Evolutionary conservation across 2,113 vertebrate species (phyloP), one percentile per base, ranked within the genome.

Genomic region (Larimichthys crocea): DNA sequence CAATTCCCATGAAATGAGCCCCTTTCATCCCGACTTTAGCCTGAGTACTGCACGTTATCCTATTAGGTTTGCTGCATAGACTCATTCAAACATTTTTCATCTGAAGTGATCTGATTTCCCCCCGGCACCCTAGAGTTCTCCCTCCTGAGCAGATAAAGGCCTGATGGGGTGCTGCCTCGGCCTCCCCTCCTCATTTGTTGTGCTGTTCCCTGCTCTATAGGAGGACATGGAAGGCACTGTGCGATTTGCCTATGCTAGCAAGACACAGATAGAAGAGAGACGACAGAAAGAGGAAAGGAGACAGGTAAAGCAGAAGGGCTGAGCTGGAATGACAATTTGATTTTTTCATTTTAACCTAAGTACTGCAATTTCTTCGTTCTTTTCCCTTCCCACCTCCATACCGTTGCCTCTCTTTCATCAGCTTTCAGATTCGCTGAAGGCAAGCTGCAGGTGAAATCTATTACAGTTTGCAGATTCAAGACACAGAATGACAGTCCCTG

Each of bases 391-490:
- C 7, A 20, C 65, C 52, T 74, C 26, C 49, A 48, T 1, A 53
- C 10, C 22, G 62, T 52, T 63, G 67, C 78, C 35, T 85, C 31
- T 2, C 59, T 90, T 64, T 86, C 61, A 65, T 87, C 74, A 71
- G 24, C 40, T 80, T 80, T 69, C 61, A 74, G 40, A 67, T 86
- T 83, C 55, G 74, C 85, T 85, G 59, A 80, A 82, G 56, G 88
- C 61, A 57, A 59, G 40, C 84, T 86, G 74, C 48, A n/a, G 80
- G 86, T 84, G n/a, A 67, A 80, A 76, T 87, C 65, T 84, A 84
- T 87, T 90, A 82, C 66, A 59, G 86, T 80, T 80, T 72, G 44
- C 79, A 76, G 79, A 82, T 69, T 40, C 67, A 79, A 84, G 80
- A 75, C 40, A 4, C 56, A 53, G 19, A 72, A 12, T 71, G 62